Conservation (phyloP, 2,797 vertebrate species). For the Coluber constrictor region DNA sequence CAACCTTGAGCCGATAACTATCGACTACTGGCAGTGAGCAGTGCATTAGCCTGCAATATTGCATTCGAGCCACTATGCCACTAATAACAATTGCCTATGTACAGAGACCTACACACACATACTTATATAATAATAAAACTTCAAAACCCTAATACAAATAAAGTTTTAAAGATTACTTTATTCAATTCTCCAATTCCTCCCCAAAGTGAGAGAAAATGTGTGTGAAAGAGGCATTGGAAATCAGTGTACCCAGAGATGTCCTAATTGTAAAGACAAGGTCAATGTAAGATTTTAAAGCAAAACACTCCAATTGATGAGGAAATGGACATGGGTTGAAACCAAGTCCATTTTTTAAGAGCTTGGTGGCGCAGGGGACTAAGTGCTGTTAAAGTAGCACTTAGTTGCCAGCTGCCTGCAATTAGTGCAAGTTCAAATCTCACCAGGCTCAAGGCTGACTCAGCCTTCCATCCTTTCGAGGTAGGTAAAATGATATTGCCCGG, state of each 20-base stretch:
- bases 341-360: not conserved
- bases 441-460: no score
- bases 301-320: not conserved
- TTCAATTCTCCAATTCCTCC: not conserved
- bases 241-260: not conserved
- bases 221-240: not conserved
- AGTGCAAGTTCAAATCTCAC: no score
- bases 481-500: no score
- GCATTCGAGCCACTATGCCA: no score
- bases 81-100: not conserved
- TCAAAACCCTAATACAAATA: not conserved
- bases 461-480: no score
- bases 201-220: not conserved
- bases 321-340: not conserved
- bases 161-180: not conserved
- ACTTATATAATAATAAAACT: not conserved
- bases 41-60: no score
- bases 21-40: no score
- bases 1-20: no score
- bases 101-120: not conserved
- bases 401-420: no score
- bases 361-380: no score
- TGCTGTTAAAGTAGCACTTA: no score
- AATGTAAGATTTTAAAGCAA: not conserved
- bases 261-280: not conserved